Base-by-base conservation (phyloP, 2,113 vertebrate genomes). In the Erythrocercus mccallii region DNA sequence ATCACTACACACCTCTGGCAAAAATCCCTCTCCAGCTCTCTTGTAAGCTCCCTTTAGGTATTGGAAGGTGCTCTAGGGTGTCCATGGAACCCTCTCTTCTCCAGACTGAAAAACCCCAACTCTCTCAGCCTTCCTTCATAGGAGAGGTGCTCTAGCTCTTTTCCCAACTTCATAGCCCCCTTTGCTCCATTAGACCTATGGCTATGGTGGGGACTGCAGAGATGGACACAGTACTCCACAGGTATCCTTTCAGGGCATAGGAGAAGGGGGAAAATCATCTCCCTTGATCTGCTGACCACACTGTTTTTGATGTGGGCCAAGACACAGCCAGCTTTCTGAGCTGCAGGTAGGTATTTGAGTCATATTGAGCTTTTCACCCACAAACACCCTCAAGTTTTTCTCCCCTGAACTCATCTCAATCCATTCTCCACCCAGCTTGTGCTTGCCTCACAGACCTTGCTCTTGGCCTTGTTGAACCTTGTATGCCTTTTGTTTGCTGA, bases 151-250 rank as follows among this genome's bases (percentile, higher is more conserved):
- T 69, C 45, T 37, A 69, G 45, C 10, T 60, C 64, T 62, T 35
- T 27, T 24, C 48, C 16, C 12, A 48, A 62, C 48, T 35, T 56
- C 42, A 35, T 4, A 45, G 25, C 4, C 7, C 57, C 71, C 74
- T 80, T 35, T 64, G 50, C 35, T 56, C 25, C 11, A 9, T 3
- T n/a, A 18, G 30, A 10, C 35, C n/a, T 20, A 17, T 18, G 30
- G 28, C 48, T 70, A 38, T 1, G 2, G 19, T n/a, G 56, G 15
- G 28, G 19, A 38, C 28, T 70, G 25, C 40, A 42, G 17, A 42
- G 35, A n/a, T 8, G 40, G 57, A 71, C 20, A 28, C 11, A 71
- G 42, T 10, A 54, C 27, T 72, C 10, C 31, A 27, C 0, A 0
- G 42, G 66, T 17, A 11, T 56, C 31, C 38, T 40, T 15, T 15